phyloP scores from a whole-genome alignment of 2,888 invertebrate species.

The Quadroppia sp. region DNA sequence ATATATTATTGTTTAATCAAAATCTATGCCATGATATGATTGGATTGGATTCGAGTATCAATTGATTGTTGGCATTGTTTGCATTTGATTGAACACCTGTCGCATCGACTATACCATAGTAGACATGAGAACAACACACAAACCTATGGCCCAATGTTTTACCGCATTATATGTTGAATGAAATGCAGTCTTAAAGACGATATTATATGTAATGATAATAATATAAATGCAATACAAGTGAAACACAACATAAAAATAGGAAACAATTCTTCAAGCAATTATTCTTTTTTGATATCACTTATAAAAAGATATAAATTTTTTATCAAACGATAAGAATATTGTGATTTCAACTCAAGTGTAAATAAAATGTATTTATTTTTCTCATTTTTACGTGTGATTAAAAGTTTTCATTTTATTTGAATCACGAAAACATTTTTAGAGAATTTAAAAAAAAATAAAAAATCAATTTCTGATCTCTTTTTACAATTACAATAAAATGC shows the following conservation, averaged over 20 bases:
- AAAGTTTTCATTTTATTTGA: background rate
- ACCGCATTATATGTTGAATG: background rate
- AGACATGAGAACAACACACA: slow-evolving; percentile 4
- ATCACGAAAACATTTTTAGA: no score
- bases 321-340: background rate
- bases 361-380: background rate
- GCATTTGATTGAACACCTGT: slow-evolving; percentile 27
- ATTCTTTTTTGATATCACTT: background rate
- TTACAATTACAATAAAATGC: background rate
- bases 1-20: background rate
- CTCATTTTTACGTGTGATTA: background rate
- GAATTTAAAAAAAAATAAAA: no score
- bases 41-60: slow-evolving; percentile 18
- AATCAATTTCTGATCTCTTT: background rate
- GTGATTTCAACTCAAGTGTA: background rate
- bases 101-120: background rate
- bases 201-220: slow-evolving; percentile 22
- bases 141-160: background rate
- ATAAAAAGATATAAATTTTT: background rate
- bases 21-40: slow-evolving; percentile 3
- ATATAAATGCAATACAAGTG: background rate
- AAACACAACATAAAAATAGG: no score
- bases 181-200: slow-evolving; percentile 4
- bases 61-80: background rate
- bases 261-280: slow-evolving; percentile 7